A percentile compares a stretch with the other conserved stretches of the same genome.
Evolutionary conservation across 2,888 invertebrate genomes (phyloP).

Genomic region (Lithophane socia): DNA sequence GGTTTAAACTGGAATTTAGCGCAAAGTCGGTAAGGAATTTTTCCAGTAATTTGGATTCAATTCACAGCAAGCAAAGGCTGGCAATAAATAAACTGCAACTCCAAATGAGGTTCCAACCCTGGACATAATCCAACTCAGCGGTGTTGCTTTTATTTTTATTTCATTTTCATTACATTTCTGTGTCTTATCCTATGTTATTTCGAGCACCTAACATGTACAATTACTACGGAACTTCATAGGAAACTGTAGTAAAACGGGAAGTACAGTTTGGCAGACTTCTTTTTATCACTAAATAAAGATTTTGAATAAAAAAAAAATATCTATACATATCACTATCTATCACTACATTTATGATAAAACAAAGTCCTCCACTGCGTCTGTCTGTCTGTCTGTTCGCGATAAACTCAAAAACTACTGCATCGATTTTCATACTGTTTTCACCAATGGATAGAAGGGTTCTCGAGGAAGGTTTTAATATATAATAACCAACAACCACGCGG

Average conservation of each 20-base stretch:
- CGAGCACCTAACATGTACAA: slow-evolving; percentile 5
- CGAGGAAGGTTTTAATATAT: too few species aligned
- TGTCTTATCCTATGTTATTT: slow-evolving; percentile 30
- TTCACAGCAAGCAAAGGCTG: slow-evolving; percentile 80
- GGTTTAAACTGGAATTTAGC: slow-evolving; percentile 61
- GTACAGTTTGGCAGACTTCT: too few species aligned
- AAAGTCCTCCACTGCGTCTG: too few species aligned
- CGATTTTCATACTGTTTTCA: too few species aligned
- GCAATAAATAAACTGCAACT: slow-evolving; percentile 86
- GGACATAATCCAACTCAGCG: slow-evolving; percentile 86
- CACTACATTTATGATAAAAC: too few species aligned
- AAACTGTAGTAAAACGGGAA: not conserved
- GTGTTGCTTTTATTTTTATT: slow-evolving; percentile 78
- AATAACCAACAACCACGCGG: too few species aligned
- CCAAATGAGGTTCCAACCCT: slow-evolving; percentile 82
- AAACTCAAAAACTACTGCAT: too few species aligned
- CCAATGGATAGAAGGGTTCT: too few species aligned
- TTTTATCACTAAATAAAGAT: too few species aligned
- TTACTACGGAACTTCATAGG: not conserved
- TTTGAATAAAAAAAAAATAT: too few species aligned
- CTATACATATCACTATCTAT: too few species aligned
- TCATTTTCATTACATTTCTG: slow-evolving; percentile 77
- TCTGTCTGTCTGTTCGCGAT: too few species aligned
- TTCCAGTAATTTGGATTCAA: slow-evolving; percentile 86
- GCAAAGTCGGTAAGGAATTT: slow-evolving; percentile 74